Percentiles rank a stretch among this genome's conserved stretches.
Conservation (phyloP, 92 coral and sea anemone genomes). For the Phenganax stokvisi region DNA sequence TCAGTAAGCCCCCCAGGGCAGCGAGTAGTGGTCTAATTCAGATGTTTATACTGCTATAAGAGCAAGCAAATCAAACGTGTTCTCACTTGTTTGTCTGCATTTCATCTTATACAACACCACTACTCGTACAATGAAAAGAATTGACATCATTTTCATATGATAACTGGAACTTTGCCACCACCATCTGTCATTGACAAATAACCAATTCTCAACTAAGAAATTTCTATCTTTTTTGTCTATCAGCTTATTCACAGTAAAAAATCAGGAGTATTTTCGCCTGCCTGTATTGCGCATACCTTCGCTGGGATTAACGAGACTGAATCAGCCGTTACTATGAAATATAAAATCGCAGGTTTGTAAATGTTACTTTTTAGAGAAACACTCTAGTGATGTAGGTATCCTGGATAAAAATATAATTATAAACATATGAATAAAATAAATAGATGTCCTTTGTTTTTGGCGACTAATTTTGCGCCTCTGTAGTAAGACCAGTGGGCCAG, state of each 20-base stretch:
- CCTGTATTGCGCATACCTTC: slow-evolving; percentile 93
- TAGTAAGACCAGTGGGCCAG: too few relatives aligned
- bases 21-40: too few relatives aligned
- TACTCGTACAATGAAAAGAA: too few relatives aligned
- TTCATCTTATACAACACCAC: too few relatives aligned
- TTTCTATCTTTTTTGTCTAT: background rate
- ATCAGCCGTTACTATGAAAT: slow-evolving; percentile 61
- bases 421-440: background rate
- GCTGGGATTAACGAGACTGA: slow-evolving; percentile 63
- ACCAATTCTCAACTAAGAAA: background rate
- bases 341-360: slow-evolving; percentile 63
- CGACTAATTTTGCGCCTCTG: too few relatives aligned
- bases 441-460: background rate
- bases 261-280: slow-evolving; percentile 95
- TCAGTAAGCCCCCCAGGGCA: too few relatives aligned
- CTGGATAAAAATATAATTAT: background rate
- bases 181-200: background rate
- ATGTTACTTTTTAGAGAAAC: too few relatives aligned
- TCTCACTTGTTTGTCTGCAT: too few relatives aligned
- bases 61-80: too few relatives aligned
- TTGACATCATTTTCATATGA: background rate
- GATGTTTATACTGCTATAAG: too few relatives aligned
- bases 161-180: background rate
- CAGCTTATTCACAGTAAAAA: slow-evolving; percentile 72
- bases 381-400: background rate